A percentile compares a stretch with the other conserved stretches of the same genome.
phyloP scores from a whole-genome alignment of 2,797 vertebrate genomes.

The Pteropus rufus region DNA sequence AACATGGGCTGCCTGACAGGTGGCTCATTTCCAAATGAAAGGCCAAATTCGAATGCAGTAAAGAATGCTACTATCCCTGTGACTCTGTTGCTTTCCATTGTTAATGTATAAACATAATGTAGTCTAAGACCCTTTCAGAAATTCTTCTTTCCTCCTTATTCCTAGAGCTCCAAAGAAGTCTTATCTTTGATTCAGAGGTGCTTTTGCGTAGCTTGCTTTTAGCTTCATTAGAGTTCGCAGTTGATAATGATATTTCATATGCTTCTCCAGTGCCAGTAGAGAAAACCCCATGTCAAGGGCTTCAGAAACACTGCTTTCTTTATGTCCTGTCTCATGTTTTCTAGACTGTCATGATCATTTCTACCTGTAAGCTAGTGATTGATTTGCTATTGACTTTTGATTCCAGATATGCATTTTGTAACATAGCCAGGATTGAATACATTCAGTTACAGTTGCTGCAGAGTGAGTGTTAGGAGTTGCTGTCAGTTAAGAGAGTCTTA shows the following conservation, averaged over 20 bases:
- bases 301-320: slow-evolving; percentile 10
- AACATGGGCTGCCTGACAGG: neutral
- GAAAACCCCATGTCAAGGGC: neutral
- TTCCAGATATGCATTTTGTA: neutral
- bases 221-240: neutral
- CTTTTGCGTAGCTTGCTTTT: neutral
- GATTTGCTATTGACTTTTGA: neutral
- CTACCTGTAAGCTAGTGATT: neutral
- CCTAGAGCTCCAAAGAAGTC: neutral
- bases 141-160: neutral
- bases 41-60: neutral
- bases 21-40: neutral
- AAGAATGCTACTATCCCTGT: neutral
- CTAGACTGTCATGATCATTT: neutral
- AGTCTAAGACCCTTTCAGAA: neutral
- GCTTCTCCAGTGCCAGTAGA: neutral
- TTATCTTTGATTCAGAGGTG: neutral
- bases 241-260: neutral
- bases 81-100: neutral
- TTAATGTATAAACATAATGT: neutral
- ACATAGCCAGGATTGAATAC: neutral
- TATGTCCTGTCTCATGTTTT: neutral
- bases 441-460: neutral
- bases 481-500: neutral
- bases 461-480: neutral